These are phyloP conservation scores for Ericerus pela DNA, from an alignment of 1,140 invertebrate species.

Conservation along the genomic window DNA sequence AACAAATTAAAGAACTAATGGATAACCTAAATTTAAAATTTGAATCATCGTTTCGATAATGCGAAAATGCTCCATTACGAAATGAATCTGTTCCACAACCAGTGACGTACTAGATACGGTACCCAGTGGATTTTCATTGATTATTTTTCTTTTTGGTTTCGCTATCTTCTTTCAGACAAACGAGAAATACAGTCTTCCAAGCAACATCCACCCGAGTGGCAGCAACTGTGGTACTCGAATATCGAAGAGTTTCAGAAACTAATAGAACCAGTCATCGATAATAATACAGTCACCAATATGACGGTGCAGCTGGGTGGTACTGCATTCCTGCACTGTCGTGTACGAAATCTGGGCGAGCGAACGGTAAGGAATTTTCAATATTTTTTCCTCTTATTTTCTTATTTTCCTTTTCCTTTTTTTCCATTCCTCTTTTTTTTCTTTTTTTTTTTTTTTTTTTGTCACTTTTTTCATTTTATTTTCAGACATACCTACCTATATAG, in stretches of 20 bases:
- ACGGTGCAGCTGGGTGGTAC: constrained; percentile 68
- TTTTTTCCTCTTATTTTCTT: not conserved
- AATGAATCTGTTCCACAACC: too few relatives aligned
- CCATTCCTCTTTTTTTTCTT: too few relatives aligned
- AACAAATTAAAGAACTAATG: too few relatives aligned
- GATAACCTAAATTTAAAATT: too few relatives aligned
- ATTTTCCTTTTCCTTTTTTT: too few relatives aligned
- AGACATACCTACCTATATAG: too few relatives aligned
- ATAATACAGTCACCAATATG: constrained; percentile 56
- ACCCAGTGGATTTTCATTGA: not conserved
- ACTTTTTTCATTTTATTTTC: too few relatives aligned
- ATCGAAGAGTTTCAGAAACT: constrained; percentile 30
- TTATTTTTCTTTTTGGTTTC: not conserved
- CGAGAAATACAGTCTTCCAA: constrained; percentile 22
- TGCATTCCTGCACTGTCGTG: constrained; percentile 67
- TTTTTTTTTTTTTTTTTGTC: too few relatives aligned
- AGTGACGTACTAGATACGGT: too few relatives aligned
- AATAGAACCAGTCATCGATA: constrained; percentile 33
- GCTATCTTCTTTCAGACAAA: constrained; percentile 22
- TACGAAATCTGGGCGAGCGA: constrained; percentile 47
- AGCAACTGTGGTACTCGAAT: constrained; percentile 31
- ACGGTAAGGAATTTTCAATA: constrained; percentile 32
- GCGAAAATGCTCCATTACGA: too few relatives aligned
- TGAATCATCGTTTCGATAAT: too few relatives aligned
- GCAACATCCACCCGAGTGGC: constrained; percentile 23